phyloP scores from a whole-genome alignment of 2,888 invertebrate genomes.

The Hirtodrosophila confusa region DNA sequence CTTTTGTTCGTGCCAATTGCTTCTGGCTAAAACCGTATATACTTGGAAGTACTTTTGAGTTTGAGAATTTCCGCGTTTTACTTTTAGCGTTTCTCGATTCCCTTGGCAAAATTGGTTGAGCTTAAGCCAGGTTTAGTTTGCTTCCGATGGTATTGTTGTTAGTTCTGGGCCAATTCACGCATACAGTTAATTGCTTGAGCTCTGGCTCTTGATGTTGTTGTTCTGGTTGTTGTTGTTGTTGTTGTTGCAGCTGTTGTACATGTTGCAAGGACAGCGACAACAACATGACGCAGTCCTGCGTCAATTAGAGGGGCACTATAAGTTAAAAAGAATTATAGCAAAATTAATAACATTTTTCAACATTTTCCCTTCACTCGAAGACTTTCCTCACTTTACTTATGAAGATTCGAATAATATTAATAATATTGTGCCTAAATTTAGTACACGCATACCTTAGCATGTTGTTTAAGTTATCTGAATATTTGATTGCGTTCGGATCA shows the following conservation, averaged over 20 bases:
- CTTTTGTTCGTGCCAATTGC: conserved; percentile 44
- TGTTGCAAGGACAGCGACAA: conserved; percentile 51
- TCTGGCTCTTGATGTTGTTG: conserved; percentile 29
- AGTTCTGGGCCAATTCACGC: conserved; percentile 38
- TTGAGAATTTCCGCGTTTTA: too few species aligned
- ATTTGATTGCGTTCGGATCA: too few species aligned
- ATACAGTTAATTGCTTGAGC: conserved; percentile 31
- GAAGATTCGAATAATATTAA: too few species aligned
- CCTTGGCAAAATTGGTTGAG: conserved; percentile 37
- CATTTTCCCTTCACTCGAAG: too few species aligned
- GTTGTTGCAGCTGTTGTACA: conserved; percentile 46
- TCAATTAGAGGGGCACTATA: conserved; percentile 34
- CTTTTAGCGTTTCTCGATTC: neutral
- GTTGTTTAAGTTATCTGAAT: too few species aligned
- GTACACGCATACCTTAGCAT: too few species aligned
- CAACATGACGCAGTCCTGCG: conserved; percentile 68
- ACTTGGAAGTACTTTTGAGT: conserved; percentile 22
- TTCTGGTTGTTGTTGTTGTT: conserved; percentile 23
- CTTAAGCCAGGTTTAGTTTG: conserved; percentile 28
- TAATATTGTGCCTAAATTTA: too few species aligned
- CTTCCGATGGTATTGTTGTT: conserved; percentile 20
- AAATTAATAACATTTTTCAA: too few species aligned
- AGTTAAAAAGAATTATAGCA: conserved; percentile 10
- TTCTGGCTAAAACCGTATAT: conserved; percentile 16
- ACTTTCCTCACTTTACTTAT: too few species aligned